Percentiles rank a stretch among this genome's conserved stretches.
Conservation (phyloP, 2,888 invertebrate species). For the Oxycera nigricornis region DNA sequence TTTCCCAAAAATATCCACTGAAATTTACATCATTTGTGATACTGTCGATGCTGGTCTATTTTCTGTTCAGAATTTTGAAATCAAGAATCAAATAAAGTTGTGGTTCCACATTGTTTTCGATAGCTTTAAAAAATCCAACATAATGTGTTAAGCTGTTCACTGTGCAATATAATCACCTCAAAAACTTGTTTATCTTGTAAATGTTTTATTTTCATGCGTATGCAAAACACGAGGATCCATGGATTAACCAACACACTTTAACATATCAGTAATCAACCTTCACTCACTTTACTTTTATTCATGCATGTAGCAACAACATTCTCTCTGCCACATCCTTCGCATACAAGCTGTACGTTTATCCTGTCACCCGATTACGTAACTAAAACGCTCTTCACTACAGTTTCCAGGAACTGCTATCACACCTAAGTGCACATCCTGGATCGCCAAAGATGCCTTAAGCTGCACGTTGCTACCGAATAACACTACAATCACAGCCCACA, state of each 20-base stretch:
- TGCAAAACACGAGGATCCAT: background rate
- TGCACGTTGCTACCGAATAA: background rate
- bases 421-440: background rate
- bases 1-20: too few relatives aligned
- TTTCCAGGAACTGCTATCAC: background rate
- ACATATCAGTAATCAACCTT: background rate
- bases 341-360: slow-evolving; percentile 10
- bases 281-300: slow-evolving; percentile 19
- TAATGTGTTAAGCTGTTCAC: too few relatives aligned
- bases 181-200: too few relatives aligned
- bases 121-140: too few relatives aligned
- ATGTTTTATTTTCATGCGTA: background rate
- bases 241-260: too few relatives aligned
- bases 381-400: background rate
- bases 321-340: background rate
- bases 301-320: background rate
- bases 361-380: slow-evolving; percentile 30
- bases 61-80: too few relatives aligned
- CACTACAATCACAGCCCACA: slow-evolving; percentile 12
- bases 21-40: too few relatives aligned
- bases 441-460: background rate
- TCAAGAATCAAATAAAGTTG: too few relatives aligned
- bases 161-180: too few relatives aligned
- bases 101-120: too few relatives aligned
- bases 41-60: too few relatives aligned